Evolutionary conservation across 2,113 vertebrate species (phyloP).

Genomic region (Gulo gulo): DNA sequence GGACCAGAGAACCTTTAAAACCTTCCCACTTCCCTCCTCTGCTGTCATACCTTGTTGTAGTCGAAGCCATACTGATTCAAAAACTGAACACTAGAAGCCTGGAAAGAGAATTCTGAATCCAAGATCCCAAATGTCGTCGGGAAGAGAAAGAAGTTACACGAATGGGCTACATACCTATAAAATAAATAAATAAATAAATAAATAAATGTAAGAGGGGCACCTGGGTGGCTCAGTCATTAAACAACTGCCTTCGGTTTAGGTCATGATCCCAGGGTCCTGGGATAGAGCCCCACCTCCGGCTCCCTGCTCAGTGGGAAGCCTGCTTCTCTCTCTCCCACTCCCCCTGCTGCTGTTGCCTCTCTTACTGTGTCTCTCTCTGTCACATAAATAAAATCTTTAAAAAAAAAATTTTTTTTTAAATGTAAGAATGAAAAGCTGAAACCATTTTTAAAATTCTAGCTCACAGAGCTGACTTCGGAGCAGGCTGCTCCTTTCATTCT

Average conservation of each 20-base stretch:
- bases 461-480: neutral
- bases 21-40: rapidly evolving
- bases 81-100: slow-evolving; percentile 83
- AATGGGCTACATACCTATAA: slow-evolving; percentile 82
- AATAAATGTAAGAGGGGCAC: neutral
- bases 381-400: no score
- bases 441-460: neutral
- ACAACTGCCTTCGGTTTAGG: no score
- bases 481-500: neutral
- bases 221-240: no score
- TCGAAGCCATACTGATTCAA: slow-evolving; percentile 84
- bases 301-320: no score
- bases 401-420: neutral
- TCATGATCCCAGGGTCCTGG: no score
- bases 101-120: slow-evolving; percentile 82
- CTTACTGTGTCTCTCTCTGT: no score
- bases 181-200: neutral
- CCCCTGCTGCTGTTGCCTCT: no score
- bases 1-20: neutral
- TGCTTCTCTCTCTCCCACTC: no score
- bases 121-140: slow-evolving; percentile 79
- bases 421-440: neutral
- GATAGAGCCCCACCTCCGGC: rapidly evolving
- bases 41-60: slow-evolving; percentile 83
- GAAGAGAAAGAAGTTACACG: slow-evolving; percentile 86